Base-by-base conservation (phyloP, 2,113 vertebrate species). In the Gulo gulo region DNA sequence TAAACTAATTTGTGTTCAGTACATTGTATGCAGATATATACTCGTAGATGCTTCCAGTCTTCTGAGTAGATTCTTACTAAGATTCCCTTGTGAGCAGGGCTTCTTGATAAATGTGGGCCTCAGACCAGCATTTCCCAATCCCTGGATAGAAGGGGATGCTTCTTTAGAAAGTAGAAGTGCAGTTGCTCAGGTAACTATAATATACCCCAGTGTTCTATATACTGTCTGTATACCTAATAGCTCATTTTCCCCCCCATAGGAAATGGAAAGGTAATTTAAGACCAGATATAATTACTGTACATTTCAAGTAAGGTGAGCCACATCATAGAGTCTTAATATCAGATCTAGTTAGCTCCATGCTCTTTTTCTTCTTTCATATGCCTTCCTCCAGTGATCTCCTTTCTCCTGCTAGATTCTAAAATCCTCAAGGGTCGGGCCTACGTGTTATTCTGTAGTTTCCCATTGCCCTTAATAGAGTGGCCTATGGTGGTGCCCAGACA, bases 1-100 rank as follows among this genome's bases (percentile, higher is more conserved):
- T 92, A 91, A 93, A 69, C 34, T 76, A 26, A 59, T 79, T 91
- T 93, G 89, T 91, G 65, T 61, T 97, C 29, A 80, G 36, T 34
- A 73, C 36, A 5, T 65, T 12, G 4, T 83, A n/a, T 36, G 21
- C 16, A 80, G 5, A 8, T 69, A 34, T 23, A 65, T 80, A 52
- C 61, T 83, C 1, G 4, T 59, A 34, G n/a, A 59, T 24, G 39
- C 12, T 16, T 50, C 39, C 23, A 16, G 10, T 78, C n/a, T 52
- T 20, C 47, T 39, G 42, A 24, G 15, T 65, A n/a, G 9, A 29
- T 11, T 96, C 71, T 91, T 36, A 36, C 14, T 50, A 15, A 63
- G 67, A 39, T 57, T 67, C 20, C 45, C 26, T 63, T 61, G 18
- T 42, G 57, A 80, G 87, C 36, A 42, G 76, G 26, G 20, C 47